Base-by-base conservation (phyloP, 2,888 invertebrate species). In the Micoletzkya japonica region DNA sequence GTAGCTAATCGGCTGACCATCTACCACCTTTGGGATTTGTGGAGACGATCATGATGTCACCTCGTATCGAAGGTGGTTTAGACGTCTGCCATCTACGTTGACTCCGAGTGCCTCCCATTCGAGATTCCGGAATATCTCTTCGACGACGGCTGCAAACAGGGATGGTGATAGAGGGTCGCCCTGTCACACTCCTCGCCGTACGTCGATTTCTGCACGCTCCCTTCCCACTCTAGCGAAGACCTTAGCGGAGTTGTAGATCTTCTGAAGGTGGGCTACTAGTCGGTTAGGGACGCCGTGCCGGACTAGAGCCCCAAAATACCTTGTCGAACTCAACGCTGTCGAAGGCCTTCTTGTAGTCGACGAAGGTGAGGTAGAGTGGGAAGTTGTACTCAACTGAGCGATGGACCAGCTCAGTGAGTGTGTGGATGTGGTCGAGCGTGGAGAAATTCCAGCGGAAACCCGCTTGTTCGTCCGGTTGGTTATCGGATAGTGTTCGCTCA, bases 31-130 rank as follows among this genome's bases (percentile, higher is more conserved):
- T 99, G 98, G 87, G 92, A 93, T 85, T 94, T 95, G 72, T 99
- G 98, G 86, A 96, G 97, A 86, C 90, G 96, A 24, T 90, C 92
- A 0, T n/a, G n/a, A n/a, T n/a, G n/a, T n/a, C n/a, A n/a, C n/a
- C n/a, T n/a, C n/a, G 97, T 99, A 87, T 97, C 97, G 0, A 95
- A 99, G 86, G 92, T 98, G 87, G 98, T 91, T 86, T 98, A 98
- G 98, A 91, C 92, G 82, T 94, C 96, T 39, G 87, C 90, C 71
- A 91, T 91, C 64, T 90, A 90, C 85, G 79, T n/a, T n/a, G n/a
- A n/a, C n/a, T n/a, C n/a, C n/a, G n/a, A n/a, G n/a, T n/a, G n/a
- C n/a, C n/a, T n/a, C n/a, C n/a, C n/a, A n/a, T n/a, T n/a, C n/a
- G n/a, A n/a, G n/a, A n/a, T n/a, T n/a, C n/a, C n/a, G n/a, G n/a